Base-by-base conservation (phyloP, 2,113 vertebrate species). In the Nibea albiflora region DNA sequence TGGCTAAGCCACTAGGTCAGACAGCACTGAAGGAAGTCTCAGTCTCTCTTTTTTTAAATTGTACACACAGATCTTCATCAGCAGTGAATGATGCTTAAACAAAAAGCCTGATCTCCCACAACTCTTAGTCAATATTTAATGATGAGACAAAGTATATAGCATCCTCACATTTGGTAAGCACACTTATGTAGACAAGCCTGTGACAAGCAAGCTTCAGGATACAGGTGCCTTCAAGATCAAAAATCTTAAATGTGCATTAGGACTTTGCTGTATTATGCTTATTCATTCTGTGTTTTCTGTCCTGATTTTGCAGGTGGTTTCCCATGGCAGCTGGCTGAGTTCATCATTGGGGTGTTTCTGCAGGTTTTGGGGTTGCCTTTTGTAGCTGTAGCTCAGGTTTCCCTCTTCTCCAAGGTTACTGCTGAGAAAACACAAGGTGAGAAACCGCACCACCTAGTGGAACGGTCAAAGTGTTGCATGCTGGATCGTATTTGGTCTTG, bases 371-470 rank as follows among this genome's bases (percentile, higher is more conserved):
- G 96, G 46, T 86, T 96, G 31, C 96, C 96, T 0, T 97, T 97
- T 78, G 95, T 97, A 1, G 94, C 95, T 0, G 96, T 96, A 11
- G 94, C 96, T 20, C 96, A 96, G 82, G 94, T 97, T 57, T 96
- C 96, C 11, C 95, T 97, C 24, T 97, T 96, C 80, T 96, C 96
- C 47, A 97, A 96, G 93, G 88, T 96, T 35, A 97, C 96, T 1
- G 85, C 95, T 11, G 95, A 95, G 87, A 95, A 87, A 84, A 96
- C 95, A 1, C 96, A 97, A 90, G 96, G 96, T 96, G 79, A 93
- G 92, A 62, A 80, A 81, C 22, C 2, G 22, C 78, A 28, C 20
- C 76, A 57, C 60, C 76, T 78, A 28, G 53, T 85, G 80, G 77
- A 70, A 4, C 39, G 7, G 17, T 26, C 1, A 1, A 54, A 16